These are phyloP conservation scores for Epinephelus malabaricus DNA, from an alignment of 2,797 vertebrate species.

Conservation along the genomic window DNA sequence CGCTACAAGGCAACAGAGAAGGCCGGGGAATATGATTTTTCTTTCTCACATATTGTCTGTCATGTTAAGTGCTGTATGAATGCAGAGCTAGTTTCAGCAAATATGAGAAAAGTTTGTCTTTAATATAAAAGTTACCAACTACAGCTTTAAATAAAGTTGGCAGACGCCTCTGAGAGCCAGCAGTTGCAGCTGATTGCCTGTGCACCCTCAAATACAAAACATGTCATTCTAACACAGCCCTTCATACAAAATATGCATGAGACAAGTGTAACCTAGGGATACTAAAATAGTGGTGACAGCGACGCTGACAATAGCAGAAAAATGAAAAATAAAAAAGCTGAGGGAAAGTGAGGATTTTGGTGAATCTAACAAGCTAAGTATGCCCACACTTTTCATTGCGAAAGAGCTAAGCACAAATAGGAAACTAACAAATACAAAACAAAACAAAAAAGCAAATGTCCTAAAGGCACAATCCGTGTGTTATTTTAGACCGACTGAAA, in stretches of 20 bases:
- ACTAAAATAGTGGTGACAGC: neutral
- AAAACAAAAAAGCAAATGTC: neutral
- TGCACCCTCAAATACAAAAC: neutral
- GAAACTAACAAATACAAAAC: neutral
- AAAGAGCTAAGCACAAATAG: neutral
- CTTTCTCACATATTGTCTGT: no score
- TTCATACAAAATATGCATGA: neutral
- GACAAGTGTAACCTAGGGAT: neutral
- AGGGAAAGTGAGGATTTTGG: neutral
- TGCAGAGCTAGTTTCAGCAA: no score
- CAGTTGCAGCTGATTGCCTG: neutral
- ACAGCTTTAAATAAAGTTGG: neutral
- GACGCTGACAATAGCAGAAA: neutral
- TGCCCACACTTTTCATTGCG: neutral
- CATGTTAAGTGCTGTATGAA: no score
- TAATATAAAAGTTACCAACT: neutral
- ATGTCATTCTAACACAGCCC: neutral
- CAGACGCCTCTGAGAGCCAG: neutral
- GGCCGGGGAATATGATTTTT: no score
- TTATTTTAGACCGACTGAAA: slow-evolving; percentile 15
- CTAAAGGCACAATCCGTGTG: slow-evolving; percentile 10
- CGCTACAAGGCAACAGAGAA: no score
- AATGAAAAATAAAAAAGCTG: neutral
- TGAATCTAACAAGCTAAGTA: neutral
- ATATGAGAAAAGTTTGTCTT: no score